Evolutionary conservation across 2,113 vertebrate species (phyloP), one percentile per base, ranked within the genome.

Genomic region (Notarius lentiginosus): DNA sequence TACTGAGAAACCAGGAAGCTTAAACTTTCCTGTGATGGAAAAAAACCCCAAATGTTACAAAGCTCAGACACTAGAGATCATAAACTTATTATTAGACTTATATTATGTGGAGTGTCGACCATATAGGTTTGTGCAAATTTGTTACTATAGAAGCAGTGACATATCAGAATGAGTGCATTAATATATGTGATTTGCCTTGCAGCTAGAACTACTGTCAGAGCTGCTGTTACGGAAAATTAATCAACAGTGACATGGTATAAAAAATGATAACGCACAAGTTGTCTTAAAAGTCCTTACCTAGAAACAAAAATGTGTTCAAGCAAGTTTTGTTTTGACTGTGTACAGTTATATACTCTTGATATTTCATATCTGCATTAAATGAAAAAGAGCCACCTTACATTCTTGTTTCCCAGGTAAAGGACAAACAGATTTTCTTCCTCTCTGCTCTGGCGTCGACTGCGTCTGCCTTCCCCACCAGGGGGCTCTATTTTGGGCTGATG

Each of bases 321-420:
- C 24, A 41, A 73, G 34, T 47, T 30, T 20, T 73, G 17, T 73
- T 41, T 41, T 47, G 34, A 47, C 22, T 76, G 41, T 24, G 10
- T 63, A 6, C 80, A 82, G 20, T 30, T 63, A 7, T 12, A 61
- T 24, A 51, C 20, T 27, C 18, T 63, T 51, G 14, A 20, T 51
- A 7, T 17, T 27, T 12, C 17, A 7, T 49, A 34, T 58, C 2
- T 55, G 5, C 18, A n/a, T 5, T 4, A 55, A 27, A 77, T 75
- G 20, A 65, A 60, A 80, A 81, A 5, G 41, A n/a, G n/a, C 14
- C 20, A 2, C 12, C 7, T 87, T 85, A 88, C 87, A 53, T 86
- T 77, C 53, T 94, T 96, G 91, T 94, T 90, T 70, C 97, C 97
- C 4, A 98, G 92, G 85, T 97, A 98, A 91, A 98, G 94, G 41